Evolutionary conservation across 2,888 invertebrate species (phyloP).

Genomic region (Pelosia muscerda): DNA sequence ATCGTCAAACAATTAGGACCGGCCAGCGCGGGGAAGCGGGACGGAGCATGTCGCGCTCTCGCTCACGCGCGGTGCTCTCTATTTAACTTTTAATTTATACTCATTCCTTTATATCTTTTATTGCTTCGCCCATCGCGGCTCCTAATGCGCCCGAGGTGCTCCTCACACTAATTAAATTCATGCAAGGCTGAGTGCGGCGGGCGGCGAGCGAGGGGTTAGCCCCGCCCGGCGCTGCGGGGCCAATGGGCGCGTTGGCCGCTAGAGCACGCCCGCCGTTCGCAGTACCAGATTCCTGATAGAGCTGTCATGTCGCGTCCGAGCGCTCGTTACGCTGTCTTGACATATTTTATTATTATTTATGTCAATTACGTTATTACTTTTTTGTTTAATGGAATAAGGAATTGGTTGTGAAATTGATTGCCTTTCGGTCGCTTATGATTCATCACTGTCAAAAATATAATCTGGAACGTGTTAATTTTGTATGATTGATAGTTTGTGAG

Average conservation of each 20-base stretch:
- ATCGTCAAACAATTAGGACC: constrained; percentile 87
- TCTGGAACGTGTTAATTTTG: constrained; percentile 85
- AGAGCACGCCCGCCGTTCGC: constrained; percentile 59
- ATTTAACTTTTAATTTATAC: constrained; percentile 88
- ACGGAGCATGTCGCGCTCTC: constrained; percentile 55
- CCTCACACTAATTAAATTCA: constrained; percentile 87
- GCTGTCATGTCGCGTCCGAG: constrained; percentile 84
- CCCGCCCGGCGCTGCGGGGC: constrained; percentile 49
- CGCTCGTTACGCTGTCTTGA: constrained; percentile 84
- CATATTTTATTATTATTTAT: constrained; percentile 87
- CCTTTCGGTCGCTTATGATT: constrained; percentile 85
- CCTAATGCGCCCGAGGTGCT: constrained; percentile 87
- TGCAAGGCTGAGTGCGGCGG: constrained; percentile 81
- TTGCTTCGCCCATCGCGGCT: constrained; percentile 87
- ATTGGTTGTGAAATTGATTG: constrained; percentile 86
- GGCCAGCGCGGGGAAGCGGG: constrained; percentile 65
- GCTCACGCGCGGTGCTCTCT: constrained; percentile 74
- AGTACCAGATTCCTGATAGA: constrained; percentile 83
- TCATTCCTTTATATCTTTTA: constrained; percentile 88
- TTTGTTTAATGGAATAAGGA: constrained; percentile 87
- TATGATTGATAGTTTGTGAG: constrained; percentile 83
- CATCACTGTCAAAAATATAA: constrained; percentile 84
- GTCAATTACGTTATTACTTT: constrained; percentile 87
- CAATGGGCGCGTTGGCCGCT: constrained; percentile 60
- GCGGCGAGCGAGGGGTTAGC: constrained; percentile 52